Evolutionary conservation across 2,888 invertebrate species (phyloP).

Genomic region (Listrodromus nycthemerus): DNA sequence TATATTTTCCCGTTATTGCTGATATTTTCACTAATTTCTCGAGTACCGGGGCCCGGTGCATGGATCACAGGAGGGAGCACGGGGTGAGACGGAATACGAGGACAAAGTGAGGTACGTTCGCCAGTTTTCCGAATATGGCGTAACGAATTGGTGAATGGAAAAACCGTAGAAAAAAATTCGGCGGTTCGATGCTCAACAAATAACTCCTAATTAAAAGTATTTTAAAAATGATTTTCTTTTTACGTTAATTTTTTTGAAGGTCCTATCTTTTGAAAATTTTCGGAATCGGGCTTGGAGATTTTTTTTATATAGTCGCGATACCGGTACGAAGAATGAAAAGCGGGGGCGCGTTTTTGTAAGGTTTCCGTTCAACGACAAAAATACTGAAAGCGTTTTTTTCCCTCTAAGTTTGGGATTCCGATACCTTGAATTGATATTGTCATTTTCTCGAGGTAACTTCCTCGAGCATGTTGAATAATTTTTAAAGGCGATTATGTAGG

Average conservation of each 20-base stretch:
- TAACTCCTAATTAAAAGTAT: too few relatives aligned
- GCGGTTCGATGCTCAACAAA: too few relatives aligned
- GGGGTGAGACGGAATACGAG: too few relatives aligned
- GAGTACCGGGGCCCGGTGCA: not conserved
- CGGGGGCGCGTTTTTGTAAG: too few relatives aligned
- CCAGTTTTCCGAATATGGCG: not conserved
- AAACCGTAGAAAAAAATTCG: too few relatives aligned
- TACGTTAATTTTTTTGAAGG: too few relatives aligned
- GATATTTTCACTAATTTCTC: slow-evolving; percentile 15
- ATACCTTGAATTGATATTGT: not conserved
- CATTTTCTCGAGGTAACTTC: not conserved
- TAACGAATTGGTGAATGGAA: too few relatives aligned
- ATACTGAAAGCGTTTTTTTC: not conserved
- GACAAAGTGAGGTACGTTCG: not conserved
- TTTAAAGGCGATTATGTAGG: not conserved
- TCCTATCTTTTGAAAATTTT: too few relatives aligned
- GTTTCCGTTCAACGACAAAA: not conserved
- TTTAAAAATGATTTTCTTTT: too few relatives aligned
- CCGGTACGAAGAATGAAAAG: too few relatives aligned
- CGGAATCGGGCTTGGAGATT: too few relatives aligned
- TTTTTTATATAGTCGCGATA: too few relatives aligned
- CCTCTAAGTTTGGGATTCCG: not conserved
- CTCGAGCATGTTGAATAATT: slow-evolving; percentile 2
- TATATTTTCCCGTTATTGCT: slow-evolving; percentile 44
- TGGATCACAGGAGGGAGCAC: not conserved